A percentile compares a stretch with the other conserved stretches of the same genome.
Evolutionary conservation across 23 tunicate species (phyloP).

Genomic region (Ascidia mentula): DNA sequence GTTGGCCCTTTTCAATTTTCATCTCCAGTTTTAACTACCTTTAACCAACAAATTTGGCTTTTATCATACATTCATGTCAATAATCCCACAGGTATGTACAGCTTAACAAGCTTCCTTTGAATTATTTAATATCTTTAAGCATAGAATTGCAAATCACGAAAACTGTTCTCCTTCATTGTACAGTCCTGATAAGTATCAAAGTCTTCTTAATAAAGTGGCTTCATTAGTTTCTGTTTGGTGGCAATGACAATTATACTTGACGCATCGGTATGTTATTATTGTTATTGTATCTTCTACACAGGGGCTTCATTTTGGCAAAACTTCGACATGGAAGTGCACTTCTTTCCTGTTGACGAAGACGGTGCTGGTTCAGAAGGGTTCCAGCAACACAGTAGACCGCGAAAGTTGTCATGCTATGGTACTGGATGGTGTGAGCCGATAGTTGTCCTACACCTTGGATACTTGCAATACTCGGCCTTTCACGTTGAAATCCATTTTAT

Average conservation of each 20-base stretch:
- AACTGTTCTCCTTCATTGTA: neutral
- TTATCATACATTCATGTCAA: constrained; percentile 51
- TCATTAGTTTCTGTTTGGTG: too few relatives aligned
- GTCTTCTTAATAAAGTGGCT: too few relatives aligned
- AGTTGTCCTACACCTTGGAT: constrained; percentile 87
- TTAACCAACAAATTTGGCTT: constrained; percentile 87
- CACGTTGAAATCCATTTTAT: constrained; percentile 43
- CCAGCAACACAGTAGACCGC: constrained; percentile 28
- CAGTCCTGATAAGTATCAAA: too few relatives aligned
- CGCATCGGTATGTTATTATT: too few relatives aligned
- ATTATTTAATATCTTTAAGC: too few relatives aligned
- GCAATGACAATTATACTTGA: too few relatives aligned
- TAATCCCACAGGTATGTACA: constrained; percentile 55
- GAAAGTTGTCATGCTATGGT: constrained; percentile 49
- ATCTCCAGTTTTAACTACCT: constrained; percentile 67
- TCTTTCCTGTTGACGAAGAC: constrained; percentile 63
- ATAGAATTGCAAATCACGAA: too few relatives aligned
- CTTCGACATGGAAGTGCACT: constrained; percentile 42
- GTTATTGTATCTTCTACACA: neutral
- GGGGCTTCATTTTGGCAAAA: constrained; percentile 43
- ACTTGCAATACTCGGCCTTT: constrained; percentile 43
- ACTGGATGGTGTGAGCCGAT: constrained; percentile 66
- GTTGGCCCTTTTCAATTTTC: constrained; percentile 52
- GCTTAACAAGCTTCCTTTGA: too few relatives aligned
- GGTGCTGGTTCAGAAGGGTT: constrained; percentile 71